A percentile compares a stretch with the other conserved stretches of the same genome.
Evolutionary conservation across 1,140 invertebrate genomes (phyloP).

Genomic region (Vanessa atalanta): DNA sequence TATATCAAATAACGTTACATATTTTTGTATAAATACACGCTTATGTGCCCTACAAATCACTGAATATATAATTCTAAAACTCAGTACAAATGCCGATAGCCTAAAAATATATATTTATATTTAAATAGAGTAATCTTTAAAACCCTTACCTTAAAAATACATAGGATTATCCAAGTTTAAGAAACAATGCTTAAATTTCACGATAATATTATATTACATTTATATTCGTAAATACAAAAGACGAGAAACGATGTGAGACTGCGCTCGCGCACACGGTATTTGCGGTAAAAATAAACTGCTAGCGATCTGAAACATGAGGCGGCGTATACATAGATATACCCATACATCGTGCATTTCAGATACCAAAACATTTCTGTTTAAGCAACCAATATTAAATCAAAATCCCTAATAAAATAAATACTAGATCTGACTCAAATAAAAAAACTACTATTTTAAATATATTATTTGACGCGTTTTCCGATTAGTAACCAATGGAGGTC

Average conservation of each 20-base stretch:
- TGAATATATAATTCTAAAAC: neutral
- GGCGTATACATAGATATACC: neutral
- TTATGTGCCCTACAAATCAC: no score
- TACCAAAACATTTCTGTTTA: neutral
- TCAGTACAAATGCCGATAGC: neutral
- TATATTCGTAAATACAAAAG: conserved; percentile 1
- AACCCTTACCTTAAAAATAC: neutral
- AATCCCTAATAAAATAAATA: no score
- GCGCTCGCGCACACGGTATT: conserved; percentile 26
- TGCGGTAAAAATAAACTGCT: conserved; percentile 45
- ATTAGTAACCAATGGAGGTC: no score
- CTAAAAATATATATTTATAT: neutral
- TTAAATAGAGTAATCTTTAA: neutral
- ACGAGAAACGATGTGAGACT: conserved; percentile 1
- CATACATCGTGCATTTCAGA: neutral
- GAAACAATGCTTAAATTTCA: neutral
- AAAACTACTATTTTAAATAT: no score
- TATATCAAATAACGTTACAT: neutral
- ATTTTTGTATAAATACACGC: no score
- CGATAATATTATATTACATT: neutral
- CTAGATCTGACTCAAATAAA: no score
- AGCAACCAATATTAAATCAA: no score
- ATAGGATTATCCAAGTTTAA: neutral
- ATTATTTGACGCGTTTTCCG: no score
- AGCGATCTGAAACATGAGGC: conserved; percentile 38